Conservation (phyloP, 2,113 vertebrate genomes). For the Recurvirostra avosetta region DNA sequence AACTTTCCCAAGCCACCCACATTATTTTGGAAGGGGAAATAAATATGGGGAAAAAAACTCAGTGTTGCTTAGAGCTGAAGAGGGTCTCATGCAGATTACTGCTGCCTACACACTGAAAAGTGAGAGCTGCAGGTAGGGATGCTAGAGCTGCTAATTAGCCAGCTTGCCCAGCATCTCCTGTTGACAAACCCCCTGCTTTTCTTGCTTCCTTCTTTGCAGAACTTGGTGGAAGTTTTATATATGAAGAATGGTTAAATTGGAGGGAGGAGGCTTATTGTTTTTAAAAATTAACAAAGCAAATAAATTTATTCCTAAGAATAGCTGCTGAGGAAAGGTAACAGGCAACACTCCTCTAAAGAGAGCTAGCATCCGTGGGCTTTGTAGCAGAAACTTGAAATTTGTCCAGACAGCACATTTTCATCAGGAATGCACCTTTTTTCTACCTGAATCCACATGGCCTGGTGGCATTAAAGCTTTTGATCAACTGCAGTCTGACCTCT, state of each 20-base stretch:
- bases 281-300: not conserved
- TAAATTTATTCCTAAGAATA: not conserved
- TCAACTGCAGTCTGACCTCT: accelerated
- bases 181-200: not conserved
- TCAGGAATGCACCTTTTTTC: not conserved
- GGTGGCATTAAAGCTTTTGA: not conserved
- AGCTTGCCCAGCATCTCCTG: not conserved
- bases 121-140: not conserved
- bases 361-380: not conserved
- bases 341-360: not conserved
- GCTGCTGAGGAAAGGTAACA: not conserved
- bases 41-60: accelerated
- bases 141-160: not conserved
- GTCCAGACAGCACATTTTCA: not conserved
- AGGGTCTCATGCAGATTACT: not conserved
- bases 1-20: not conserved
- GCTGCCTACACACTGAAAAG: accelerated
- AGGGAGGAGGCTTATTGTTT: not conserved
- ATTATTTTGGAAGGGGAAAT: not conserved
- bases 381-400: not conserved
- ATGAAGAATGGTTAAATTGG: not conserved
- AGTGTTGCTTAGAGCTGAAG: not conserved
- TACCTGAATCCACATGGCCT: not conserved
- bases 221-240: not conserved
- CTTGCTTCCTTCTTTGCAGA: not conserved